Percentiles rank a stretch among this genome's conserved stretches.
Conservation (phyloP, 2,797 vertebrate species). For the Phoebastria nigripes region DNA sequence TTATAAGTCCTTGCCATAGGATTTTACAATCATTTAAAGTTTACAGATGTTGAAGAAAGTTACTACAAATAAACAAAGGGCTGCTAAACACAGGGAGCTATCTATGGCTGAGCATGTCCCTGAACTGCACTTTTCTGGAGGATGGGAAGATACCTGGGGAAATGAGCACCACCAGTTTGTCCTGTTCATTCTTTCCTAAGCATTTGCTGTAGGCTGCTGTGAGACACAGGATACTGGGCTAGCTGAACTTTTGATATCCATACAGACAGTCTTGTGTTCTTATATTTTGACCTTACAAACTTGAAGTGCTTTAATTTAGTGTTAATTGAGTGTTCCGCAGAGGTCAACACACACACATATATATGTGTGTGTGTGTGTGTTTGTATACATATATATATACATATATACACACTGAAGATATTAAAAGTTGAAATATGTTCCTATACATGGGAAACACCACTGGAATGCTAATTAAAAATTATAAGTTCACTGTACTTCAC, state of each 20-base stretch:
- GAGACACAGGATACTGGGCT: not conserved
- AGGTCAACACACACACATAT: not conserved
- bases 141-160: not conserved
- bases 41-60: not conserved
- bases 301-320: not conserved
- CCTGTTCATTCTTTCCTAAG: not conserved
- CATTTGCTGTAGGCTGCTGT: not conserved
- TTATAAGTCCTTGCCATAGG: not conserved
- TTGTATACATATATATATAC: rapidly evolving
- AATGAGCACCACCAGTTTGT: not conserved
- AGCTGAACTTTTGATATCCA: not conserved
- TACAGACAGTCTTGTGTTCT: not conserved
- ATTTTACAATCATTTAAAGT: not conserved
- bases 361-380: rapidly evolving
- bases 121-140: not conserved
- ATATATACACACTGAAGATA: not conserved
- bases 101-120: rapidly evolving
- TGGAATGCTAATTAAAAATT: not conserved
- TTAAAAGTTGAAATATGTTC: not conserved
- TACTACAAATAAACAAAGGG: not conserved
- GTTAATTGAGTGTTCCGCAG: not conserved
- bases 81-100: not conserved
- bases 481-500: not conserved
- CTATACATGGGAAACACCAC: not conserved
- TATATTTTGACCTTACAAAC: not conserved